These are phyloP conservation scores for Drosophila quinaria DNA, from an alignment of 2,888 invertebrate species.

Conservation along the genomic window DNA sequence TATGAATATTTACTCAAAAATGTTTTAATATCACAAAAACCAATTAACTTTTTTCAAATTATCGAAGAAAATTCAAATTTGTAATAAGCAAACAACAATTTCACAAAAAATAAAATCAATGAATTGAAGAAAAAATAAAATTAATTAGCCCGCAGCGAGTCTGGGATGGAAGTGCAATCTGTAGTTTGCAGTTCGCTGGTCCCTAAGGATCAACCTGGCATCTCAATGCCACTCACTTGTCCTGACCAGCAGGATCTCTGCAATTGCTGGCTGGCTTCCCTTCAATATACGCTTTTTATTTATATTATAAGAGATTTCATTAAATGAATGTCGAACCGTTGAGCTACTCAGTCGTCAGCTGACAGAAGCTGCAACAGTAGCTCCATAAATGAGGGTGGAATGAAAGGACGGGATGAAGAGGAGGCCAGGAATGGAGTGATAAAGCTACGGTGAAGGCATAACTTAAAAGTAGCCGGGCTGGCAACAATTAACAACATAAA, in stretches of 20 bases:
- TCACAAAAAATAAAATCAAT: background rate
- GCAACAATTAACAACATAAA: conserved; percentile 79
- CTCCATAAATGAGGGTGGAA: background rate
- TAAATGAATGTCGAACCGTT: conserved; percentile 52
- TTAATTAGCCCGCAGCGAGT: conserved; percentile 1
- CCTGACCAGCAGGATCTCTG: conserved; percentile 20
- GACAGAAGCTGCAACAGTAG: conserved; percentile 15
- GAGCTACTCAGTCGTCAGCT: conserved; percentile 39
- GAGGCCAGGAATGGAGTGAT: conserved; percentile 6
- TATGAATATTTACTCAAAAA: background rate
- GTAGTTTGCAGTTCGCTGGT: background rate
- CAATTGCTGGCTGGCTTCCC: conserved; percentile 9
- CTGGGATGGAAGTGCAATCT: background rate
- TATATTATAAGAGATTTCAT: conserved; percentile 31
- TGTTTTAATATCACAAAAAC: background rate
- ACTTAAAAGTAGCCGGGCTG: conserved; percentile 51
- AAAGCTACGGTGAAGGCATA: conserved; percentile 39
- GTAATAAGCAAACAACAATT: background rate
- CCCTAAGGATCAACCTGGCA: conserved; percentile 11
- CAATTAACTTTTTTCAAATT: background rate
- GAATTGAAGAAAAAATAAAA: background rate
- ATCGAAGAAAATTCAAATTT: background rate
- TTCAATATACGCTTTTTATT: background rate
- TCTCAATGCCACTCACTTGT: conserved; percentile 21
- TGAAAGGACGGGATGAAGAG: too few species aligned